phyloP scores from a whole-genome alignment of 2,113 vertebrate genomes.

The Marcusenius ussheri region DNA sequence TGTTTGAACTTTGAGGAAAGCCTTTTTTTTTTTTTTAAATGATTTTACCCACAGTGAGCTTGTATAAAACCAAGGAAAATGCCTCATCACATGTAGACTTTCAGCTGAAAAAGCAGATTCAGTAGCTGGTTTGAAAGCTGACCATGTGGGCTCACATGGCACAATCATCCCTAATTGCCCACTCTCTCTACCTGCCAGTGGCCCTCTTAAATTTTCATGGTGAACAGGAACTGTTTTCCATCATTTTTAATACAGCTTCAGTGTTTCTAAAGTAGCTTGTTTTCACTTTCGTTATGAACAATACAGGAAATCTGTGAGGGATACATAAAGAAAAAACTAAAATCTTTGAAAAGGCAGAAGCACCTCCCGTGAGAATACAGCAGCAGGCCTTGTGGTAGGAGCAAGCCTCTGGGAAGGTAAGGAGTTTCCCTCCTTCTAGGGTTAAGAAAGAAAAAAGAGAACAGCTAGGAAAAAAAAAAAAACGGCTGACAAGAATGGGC shows the following conservation, averaged over 20 bases:
- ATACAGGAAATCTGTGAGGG: not conserved
- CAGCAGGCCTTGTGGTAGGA: not conserved
- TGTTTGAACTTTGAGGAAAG: not conserved
- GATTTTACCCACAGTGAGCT: not conserved
- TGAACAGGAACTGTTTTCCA: not conserved
- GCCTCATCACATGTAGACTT: not conserved
- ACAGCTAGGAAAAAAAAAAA: not conserved
- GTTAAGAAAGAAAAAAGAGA: not conserved
- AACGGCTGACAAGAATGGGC: not conserved
- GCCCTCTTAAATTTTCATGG: not conserved
- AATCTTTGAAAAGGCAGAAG: not conserved
- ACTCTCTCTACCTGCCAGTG: not conserved
- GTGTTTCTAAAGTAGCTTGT: not conserved
- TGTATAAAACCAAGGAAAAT: not conserved
- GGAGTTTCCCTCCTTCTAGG: not conserved
- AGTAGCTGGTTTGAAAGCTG: not conserved
- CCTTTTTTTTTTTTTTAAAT: not conserved
- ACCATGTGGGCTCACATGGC: not conserved
- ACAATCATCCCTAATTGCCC: not conserved
- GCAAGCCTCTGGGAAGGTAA: not conserved
- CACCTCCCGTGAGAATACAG: not conserved
- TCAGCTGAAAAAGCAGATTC: not conserved
- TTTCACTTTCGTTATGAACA: not conserved
- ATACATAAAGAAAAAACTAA: not conserved
- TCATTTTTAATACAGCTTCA: not conserved